Base-by-base conservation (phyloP, 2,113 vertebrate species). In the Neolamprologus brichardi region DNA sequence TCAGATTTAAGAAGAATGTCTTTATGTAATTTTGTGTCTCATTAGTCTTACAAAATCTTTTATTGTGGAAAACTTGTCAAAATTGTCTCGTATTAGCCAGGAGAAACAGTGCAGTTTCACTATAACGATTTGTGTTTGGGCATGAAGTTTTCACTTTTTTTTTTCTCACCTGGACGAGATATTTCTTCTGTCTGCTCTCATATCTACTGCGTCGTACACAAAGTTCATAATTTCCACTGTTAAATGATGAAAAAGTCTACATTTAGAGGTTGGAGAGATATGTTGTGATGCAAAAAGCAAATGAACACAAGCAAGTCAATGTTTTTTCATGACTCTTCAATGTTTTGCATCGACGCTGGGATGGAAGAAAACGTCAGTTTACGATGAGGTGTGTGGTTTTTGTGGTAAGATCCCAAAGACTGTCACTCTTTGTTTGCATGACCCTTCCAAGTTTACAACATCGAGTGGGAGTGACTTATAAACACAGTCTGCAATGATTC, bases 401-500 rank as follows among this genome's bases (percentile, higher is more conserved):
- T 9, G 64, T 41, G 20, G 12, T 44, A 25, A 14, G 0, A 44
- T 20, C 37, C 64, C n/a, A 6, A 25, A 72, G 20, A 23, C n/a
- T 72, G n/a, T 6, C 12, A 0, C 64, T 44, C 37, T 72, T 39
- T 70, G 11, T 67, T 70, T 23, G 18, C 62, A 23, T 5, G 1
- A 23, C n/a, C 18, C 20, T 2, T 17, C n/a, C 37, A 72, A 44
- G n/a, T 23, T 39, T 72, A 72, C 64, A 72, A 15, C 37, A 25
- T 72, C 3, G 8, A 72, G 7, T 72, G 20, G 20, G 39, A 44
- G 20, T 6, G 20, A 72, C 20, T 25, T 44, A 9, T 6, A 64
- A 67, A 39, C 34, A 7, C 0, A 30, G 5, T 72, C 67, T 72
- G 37, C 67, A 25, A 17, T 23, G 67, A 44, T 0, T 72, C 67